phyloP scores from a whole-genome alignment of 1,140 invertebrate genomes.

The Eulimnadia texana region DNA sequence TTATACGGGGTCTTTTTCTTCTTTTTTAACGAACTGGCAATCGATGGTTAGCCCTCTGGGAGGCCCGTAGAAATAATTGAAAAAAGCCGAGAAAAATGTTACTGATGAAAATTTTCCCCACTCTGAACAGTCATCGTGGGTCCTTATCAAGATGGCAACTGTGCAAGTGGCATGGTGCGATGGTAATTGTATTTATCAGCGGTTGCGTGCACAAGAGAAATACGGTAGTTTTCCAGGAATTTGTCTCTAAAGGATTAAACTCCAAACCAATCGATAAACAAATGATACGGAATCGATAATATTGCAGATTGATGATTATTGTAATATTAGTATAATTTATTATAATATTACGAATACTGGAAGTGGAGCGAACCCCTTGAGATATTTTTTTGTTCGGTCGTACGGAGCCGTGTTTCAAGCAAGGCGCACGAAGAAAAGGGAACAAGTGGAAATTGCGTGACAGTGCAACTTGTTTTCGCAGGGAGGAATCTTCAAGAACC shows the following conservation, averaged over 20 bases:
- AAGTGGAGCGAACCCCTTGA: too few species aligned
- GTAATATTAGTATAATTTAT: too few species aligned
- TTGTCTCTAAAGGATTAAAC: not conserved
- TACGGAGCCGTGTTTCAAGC: not conserved
- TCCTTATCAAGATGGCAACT: not conserved
- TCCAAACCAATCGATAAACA: not conserved
- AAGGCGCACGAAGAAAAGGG: not conserved
- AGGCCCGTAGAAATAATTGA: not conserved
- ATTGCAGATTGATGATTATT: too few species aligned
- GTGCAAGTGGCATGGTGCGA: not conserved
- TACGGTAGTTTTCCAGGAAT: not conserved
- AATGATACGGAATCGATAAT: not conserved
- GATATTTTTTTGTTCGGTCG: not conserved
- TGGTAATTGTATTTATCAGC: not conserved
- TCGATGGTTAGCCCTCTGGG: too few species aligned
- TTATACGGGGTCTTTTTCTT: too few species aligned
- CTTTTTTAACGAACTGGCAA: too few species aligned
- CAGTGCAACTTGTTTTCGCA: not conserved
- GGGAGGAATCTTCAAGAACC: not conserved
- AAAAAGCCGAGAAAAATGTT: not conserved
- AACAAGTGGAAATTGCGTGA: not conserved
- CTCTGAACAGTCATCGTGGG: not conserved
- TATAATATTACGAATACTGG: too few species aligned
- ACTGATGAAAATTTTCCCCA: not conserved
- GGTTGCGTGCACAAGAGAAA: not conserved